Evolutionary conservation across 2,797 vertebrate species (phyloP).

Genomic region (Cirrhinus molitorella): DNA sequence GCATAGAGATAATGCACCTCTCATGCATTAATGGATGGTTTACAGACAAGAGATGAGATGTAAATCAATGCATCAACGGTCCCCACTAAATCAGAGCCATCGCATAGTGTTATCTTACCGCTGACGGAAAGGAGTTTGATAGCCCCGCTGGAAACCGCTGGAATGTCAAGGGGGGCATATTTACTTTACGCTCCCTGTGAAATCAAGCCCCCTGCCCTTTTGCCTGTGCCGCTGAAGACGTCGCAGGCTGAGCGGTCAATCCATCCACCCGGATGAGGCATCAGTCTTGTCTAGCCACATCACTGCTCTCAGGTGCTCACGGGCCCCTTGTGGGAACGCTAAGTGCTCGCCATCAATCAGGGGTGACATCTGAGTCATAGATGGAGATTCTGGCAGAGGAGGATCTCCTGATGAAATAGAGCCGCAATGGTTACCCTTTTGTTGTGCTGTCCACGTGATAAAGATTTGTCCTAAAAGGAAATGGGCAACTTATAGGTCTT

Average conservation of each 20-base stretch:
- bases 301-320: constrained; percentile 55
- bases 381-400: constrained; percentile 48
- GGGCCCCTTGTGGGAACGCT: constrained; percentile 58
- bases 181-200: constrained; percentile 41
- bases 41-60: constrained; percentile 72
- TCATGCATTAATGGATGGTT: constrained; percentile 79
- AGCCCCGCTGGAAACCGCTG: constrained; percentile 56
- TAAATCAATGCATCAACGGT: constrained; percentile 74
- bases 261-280: constrained; percentile 54
- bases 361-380: constrained; percentile 67
- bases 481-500: constrained; percentile 15
- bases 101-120: constrained; percentile 69
- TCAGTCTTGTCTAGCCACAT: constrained; percentile 64
- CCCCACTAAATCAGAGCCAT: constrained; percentile 69
- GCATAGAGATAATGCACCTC: constrained; percentile 72
- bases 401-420: constrained; percentile 51
- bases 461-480: constrained; percentile 41
- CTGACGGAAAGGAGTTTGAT: constrained; percentile 68
- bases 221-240: constrained; percentile 23
- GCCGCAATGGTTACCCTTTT: constrained; percentile 32
- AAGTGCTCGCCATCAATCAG: constrained; percentile 73
- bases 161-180: constrained; percentile 63
- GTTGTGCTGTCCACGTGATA: constrained; percentile 27
- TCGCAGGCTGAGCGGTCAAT: constrained; percentile 60
- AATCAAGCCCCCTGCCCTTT: constrained; percentile 47